Percentiles rank a stretch among this genome's conserved stretches.
phyloP scores from a whole-genome alignment of 2,888 invertebrate species.

The Nasonovia ribisnigri region DNA sequence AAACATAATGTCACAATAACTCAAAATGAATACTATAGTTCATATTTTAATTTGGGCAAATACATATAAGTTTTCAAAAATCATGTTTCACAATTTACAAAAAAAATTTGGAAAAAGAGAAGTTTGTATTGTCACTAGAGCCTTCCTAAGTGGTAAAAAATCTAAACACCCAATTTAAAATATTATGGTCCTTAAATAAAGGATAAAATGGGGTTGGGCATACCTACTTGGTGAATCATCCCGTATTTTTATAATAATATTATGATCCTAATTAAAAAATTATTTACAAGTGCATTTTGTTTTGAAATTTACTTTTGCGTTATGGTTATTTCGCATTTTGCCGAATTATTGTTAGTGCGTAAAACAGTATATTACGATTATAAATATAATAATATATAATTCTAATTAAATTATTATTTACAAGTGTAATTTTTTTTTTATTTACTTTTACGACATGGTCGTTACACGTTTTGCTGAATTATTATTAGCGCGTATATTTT shows the following conservation, averaged over 20 bases:
- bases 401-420: not conserved
- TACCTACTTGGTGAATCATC: not conserved
- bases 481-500: constrained; percentile 1
- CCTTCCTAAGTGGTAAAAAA: not conserved
- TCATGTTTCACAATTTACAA: not conserved
- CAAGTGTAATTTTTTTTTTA: constrained; percentile 4
- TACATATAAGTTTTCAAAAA: not conserved
- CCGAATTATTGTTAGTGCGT: not conserved
- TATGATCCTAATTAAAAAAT: not conserved
- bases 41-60: not conserved
- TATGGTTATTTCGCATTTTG: not conserved
- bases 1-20: not conserved
- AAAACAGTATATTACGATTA: not conserved
- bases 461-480: not conserved
- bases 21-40: not conserved
- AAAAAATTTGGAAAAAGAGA: not conserved
- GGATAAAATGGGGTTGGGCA: not conserved
- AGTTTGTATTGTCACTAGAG: not conserved
- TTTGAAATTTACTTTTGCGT: not conserved
- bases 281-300: not conserved
- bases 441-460: not conserved
- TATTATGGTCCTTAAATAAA: not conserved
- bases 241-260: too few relatives aligned
- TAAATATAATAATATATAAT: not conserved
- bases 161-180: not conserved